These are phyloP conservation scores for Oscheius sp. DNA, from an alignment of 1,140 invertebrate genomes.

Conservation along the genomic window DNA sequence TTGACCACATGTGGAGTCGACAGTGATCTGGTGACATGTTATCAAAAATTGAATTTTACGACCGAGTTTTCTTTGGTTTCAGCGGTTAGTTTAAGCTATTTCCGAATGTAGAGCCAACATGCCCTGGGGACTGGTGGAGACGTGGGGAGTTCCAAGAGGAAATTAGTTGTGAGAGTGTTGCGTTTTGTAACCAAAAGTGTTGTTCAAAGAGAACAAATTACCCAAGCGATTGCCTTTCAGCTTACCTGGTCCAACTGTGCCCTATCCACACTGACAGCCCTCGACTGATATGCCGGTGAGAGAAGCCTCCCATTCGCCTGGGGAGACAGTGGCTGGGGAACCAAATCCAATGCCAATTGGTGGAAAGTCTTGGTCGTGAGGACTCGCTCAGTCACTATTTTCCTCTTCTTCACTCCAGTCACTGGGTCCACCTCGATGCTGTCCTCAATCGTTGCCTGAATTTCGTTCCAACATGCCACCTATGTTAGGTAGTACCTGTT, in stretches of 20 bases:
- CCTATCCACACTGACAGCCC: conserved; percentile 15
- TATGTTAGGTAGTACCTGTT: not conserved
- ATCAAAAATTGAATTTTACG: too few relatives aligned
- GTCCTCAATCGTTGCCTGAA: conserved; percentile 42
- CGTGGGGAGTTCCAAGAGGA: too few relatives aligned
- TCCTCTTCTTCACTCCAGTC: conserved; percentile 51
- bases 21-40: not conserved
- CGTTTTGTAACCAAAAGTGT: too few relatives aligned
- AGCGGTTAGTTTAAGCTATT: too few relatives aligned
- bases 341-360: conserved; percentile 14
- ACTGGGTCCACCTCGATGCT: conserved; percentile 47
- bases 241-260: conserved; percentile 29
- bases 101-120: too few relatives aligned
- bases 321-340: not conserved
- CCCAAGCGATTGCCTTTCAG: not conserved
- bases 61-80: too few relatives aligned
- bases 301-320: conserved; percentile 34
- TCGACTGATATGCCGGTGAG: conserved; percentile 34
- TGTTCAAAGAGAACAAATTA: too few relatives aligned
- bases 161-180: too few relatives aligned
- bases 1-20: conserved; percentile 21
- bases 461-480: not conserved
- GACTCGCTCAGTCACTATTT: conserved; percentile 49
- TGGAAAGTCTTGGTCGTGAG: conserved; percentile 45
- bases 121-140: too few relatives aligned